Base-by-base conservation (phyloP, 2,888 invertebrate species). In the Entomobrya proxima region DNA sequence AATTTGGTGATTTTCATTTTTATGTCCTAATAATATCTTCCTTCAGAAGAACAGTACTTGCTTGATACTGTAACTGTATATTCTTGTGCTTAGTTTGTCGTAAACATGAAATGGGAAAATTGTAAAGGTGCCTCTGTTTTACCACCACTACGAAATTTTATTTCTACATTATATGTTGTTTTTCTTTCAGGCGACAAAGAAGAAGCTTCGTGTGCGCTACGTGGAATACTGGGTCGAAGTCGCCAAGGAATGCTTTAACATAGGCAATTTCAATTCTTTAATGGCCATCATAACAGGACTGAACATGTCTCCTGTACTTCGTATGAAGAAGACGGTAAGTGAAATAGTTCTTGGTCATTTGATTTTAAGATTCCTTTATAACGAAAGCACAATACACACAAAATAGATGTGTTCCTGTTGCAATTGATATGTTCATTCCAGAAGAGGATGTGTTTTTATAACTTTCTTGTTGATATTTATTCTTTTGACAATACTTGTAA, bases 211-310 rank as follows among this genome's bases (percentile, higher is more conserved):
- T 67, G 92, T 92, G 21, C 91, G 91, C 82, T 91, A 92, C 84
- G 92, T 93, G 77, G 93, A 93, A 88, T 93, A 92, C 89, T 93
- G 93, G 91, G 93, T 93, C 67, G 93, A 93, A 90, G 93, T 93
- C 67, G 94, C 93, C 7, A 92, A 93, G 85, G 93, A 93, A 89
- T 94, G 93, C 88, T 93, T 93, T 90, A 93, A 93, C 91, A 92
- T 93, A 84, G 93, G 93, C 74, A 94, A 94, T 91, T 94, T 94
- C 91, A 94, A 94, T 91, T 93, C 93, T 9, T 91, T 93, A 67
- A 93, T 94, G 93, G 93, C 93, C 32, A 93, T 94, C 89, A 92
- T 92, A 88, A 92, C 93, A 21, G 93, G 93, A 40, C 91, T 93
- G 89, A 93, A 93, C 88, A 92, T 93, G 91, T 92, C 92, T 78